Conservation (phyloP, 2,888 invertebrate species). For the Drosophila leonis region DNA sequence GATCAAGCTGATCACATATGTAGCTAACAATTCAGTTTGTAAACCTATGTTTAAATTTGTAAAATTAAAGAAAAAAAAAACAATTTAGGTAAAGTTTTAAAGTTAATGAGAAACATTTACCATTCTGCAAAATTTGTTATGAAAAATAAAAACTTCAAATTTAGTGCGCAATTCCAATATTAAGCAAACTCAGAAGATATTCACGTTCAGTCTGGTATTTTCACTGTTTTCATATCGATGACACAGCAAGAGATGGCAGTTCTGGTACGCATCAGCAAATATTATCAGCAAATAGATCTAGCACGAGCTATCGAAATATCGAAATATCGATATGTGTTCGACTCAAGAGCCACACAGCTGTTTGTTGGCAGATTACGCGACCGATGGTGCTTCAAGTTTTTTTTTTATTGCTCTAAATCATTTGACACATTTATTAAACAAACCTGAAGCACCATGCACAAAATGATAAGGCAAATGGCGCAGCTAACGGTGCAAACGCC, state of each 20-base stretch:
- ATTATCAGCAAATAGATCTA: not conserved
- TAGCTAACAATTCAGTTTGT: not conserved
- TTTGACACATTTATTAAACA: conserved; percentile 23
- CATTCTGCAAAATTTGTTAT: not conserved
- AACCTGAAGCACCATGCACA: conserved; percentile 47
- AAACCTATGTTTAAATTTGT: too few species aligned
- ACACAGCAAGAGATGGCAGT: not conserved
- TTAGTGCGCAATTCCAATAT: not conserved
- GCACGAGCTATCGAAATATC: conserved; percentile 14
- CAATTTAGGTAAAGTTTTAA: not conserved
- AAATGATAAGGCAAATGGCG: conserved; percentile 61
- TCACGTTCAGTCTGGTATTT: not conserved
- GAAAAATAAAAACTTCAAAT: not conserved
- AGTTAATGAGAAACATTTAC: too few species aligned
- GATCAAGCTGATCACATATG: not conserved
- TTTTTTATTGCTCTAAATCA: conserved; percentile 19
- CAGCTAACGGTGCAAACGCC: conserved; percentile 57
- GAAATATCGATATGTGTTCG: conserved; percentile 24
- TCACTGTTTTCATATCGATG: not conserved
- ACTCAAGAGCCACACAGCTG: conserved; percentile 33
- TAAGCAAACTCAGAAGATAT: not conserved
- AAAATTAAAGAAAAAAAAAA: too few species aligned
- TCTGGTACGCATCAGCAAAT: not conserved
- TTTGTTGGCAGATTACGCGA: conserved; percentile 68
- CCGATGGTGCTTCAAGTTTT: conserved; percentile 28